Conservation (phyloP, 2,113 vertebrate species). For the Chroicocephalus ridibundus region DNA sequence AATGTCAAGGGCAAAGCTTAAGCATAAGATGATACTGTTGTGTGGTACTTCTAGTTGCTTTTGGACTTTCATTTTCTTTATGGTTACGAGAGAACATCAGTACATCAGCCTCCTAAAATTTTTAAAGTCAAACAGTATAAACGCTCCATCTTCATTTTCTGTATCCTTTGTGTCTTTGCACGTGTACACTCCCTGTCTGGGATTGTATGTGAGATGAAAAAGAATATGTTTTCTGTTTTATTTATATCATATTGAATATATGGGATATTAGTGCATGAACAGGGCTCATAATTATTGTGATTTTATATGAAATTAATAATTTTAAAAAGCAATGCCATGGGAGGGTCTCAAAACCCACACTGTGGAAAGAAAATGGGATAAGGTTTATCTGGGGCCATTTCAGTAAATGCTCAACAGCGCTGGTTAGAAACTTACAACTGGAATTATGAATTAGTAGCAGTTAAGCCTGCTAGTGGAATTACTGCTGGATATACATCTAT, state of each 20-base stretch:
- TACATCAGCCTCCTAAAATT: background rate
- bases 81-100: background rate
- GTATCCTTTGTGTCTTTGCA: background rate
- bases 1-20: background rate
- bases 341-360: fast-evolving
- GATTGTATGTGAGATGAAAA: background rate
- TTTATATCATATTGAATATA: background rate
- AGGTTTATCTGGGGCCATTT: background rate
- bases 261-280: background rate
- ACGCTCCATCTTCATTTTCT: background rate
- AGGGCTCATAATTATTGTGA: background rate
- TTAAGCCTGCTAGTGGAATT: background rate
- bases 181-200: fast-evolving
- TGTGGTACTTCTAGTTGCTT: background rate
- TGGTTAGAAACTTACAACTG: background rate
- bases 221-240: background rate
- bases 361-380: background rate
- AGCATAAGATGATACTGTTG: background rate
- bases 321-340: background rate
- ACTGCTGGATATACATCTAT: background rate
- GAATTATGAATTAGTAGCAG: background rate
- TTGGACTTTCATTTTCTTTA: background rate
- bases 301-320: background rate
- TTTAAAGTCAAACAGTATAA: background rate
- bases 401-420: background rate